These are phyloP conservation scores for Strongylocentrotus purpuratus DNA, from an alignment of 35 echinoderm and acorn worm genomes.

Conservation along the genomic window DNA sequence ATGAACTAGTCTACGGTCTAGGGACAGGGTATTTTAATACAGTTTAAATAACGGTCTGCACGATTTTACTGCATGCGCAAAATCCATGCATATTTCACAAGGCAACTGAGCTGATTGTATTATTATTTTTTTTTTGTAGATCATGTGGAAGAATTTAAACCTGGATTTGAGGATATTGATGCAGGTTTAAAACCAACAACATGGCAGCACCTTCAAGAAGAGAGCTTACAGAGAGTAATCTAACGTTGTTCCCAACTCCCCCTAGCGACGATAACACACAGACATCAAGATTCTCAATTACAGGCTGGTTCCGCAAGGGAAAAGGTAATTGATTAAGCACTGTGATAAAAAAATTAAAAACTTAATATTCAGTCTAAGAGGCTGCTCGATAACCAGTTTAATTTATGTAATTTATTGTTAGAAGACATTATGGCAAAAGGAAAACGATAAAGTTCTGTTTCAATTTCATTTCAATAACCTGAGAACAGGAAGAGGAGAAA, in stretches of 20 bases:
- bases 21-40: no score
- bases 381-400: neutral
- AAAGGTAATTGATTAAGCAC: slow-evolving; percentile 43
- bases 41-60: no score
- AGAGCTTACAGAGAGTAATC: neutral
- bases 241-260: slow-evolving; percentile 49
- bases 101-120: neutral
- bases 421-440: no score
- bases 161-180: neutral
- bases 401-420: no score
- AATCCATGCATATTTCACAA: no score
- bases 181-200: neutral
- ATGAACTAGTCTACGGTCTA: no score
- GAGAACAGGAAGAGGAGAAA: no score
- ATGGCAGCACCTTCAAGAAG: slow-evolving; percentile 24
- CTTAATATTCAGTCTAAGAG: neutral
- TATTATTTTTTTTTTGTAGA: neutral
- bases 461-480: neutral
- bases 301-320: slow-evolving; percentile 45
- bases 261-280: slow-evolving; percentile 47
- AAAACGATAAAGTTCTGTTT: no score
- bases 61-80: no score
- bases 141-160: neutral
- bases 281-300: slow-evolving; percentile 55
- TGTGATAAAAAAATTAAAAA: neutral